Percentiles rank a stretch among this genome's conserved stretches.
phyloP scores from a whole-genome alignment of 2,888 invertebrate genomes.

The Rhingia campestris region DNA sequence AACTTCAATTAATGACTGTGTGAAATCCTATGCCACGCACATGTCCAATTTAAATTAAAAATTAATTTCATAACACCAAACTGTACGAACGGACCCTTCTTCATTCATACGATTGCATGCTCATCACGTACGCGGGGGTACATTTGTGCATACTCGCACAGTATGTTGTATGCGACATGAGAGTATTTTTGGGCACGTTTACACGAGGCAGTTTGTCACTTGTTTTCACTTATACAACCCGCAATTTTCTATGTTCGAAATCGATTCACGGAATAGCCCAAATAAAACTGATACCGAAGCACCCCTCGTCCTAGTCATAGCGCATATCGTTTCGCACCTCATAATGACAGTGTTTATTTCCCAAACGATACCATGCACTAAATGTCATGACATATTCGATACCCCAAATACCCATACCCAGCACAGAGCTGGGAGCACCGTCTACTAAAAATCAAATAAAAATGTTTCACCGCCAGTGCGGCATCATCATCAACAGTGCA shows the following conservation, averaged over 20 bases:
- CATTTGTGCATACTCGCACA: neutral
- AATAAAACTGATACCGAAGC: neutral
- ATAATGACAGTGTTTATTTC: constrained; percentile 70
- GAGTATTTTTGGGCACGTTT: neutral
- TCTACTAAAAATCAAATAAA: constrained; percentile 67
- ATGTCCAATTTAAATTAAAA: constrained; percentile 62
- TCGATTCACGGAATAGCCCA: neutral
- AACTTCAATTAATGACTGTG: constrained; percentile 65
- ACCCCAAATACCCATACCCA: neutral
- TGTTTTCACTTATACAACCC: constrained; percentile 1
- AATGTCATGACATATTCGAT: constrained; percentile 49
- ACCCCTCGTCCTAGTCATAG: neutral
- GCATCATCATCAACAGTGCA: neutral
- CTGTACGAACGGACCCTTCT: neutral
- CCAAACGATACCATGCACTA: constrained; percentile 59
- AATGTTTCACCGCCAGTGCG: constrained; percentile 47
- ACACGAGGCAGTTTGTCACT: constrained; percentile 47
- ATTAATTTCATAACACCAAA: constrained; percentile 38
- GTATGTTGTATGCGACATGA: too few relatives aligned
- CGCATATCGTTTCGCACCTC: constrained; percentile 67
- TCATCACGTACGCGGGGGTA: neutral
- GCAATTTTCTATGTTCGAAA: neutral
- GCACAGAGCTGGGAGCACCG: constrained; percentile 1
- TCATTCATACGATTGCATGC: too few relatives aligned
- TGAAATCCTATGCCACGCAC: constrained; percentile 45